A percentile compares a stretch with the other conserved stretches of the same genome.
Conservation (phyloP, 2,888 invertebrate genomes). For the Nezara viridula region DNA sequence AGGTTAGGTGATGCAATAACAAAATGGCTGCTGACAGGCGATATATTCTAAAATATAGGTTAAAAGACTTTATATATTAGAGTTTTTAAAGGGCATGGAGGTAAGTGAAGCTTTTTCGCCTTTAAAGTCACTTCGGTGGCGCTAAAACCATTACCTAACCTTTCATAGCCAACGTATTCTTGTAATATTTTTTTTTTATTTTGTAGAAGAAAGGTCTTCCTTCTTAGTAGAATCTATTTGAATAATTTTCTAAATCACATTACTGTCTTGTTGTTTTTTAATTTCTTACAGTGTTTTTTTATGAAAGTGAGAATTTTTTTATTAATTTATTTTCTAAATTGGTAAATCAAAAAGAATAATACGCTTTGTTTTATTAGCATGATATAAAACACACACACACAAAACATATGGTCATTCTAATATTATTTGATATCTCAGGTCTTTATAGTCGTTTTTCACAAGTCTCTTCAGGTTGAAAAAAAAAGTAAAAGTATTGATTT, state of each 20-base stretch:
- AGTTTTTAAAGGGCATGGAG: neutral
- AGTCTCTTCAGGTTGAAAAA: too few species aligned
- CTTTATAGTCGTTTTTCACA: too few species aligned
- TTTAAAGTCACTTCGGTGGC: neutral
- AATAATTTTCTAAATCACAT: neutral
- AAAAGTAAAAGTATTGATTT: too few species aligned
- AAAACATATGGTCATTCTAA: too few species aligned
- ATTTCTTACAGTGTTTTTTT: too few species aligned
- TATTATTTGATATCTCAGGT: too few species aligned
- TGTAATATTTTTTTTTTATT: neutral
- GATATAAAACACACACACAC: too few species aligned
- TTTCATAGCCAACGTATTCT: neutral
- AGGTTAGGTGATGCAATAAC: neutral
- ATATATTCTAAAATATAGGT: neutral
- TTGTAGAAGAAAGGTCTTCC: neutral
- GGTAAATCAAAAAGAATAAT: too few species aligned
- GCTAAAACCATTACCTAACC: neutral
- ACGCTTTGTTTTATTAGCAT: too few species aligned
- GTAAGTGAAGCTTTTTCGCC: neutral
- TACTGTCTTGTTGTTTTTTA: too few species aligned
- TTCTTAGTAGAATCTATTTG: neutral
- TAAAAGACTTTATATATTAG: slow-evolving; percentile 15
- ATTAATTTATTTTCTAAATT: too few species aligned
- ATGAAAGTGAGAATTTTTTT: too few species aligned
- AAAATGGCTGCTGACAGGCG: neutral